A percentile compares a stretch with the other conserved stretches of the same genome.
Conservation (phyloP, 2,888 invertebrate genomes). For the Reticulitermes lucifugus region DNA sequence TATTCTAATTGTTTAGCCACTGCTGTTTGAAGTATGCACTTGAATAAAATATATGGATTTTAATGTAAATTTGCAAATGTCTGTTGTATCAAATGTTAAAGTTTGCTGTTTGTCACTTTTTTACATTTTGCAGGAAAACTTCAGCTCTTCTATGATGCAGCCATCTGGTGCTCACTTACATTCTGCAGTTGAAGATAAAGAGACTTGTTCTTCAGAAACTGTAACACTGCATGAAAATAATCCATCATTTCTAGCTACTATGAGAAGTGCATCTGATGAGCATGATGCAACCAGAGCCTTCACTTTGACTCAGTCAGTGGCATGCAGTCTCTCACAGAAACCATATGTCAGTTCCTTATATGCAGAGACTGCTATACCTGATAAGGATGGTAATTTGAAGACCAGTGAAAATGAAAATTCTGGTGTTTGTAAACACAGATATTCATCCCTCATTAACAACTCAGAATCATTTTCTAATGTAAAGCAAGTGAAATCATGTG, state of each 20-base stretch:
- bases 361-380: not conserved
- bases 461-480: not conserved
- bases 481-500: not conserved
- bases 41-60: too few relatives aligned
- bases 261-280: not conserved
- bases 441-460: not conserved
- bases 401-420: not conserved
- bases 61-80: too few relatives aligned
- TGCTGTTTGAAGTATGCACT: too few relatives aligned
- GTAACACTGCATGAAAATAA: not conserved
- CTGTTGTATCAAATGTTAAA: too few relatives aligned
- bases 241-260: not conserved
- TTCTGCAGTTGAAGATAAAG: not conserved
- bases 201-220: not conserved
- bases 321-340: not conserved
- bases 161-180: not conserved
- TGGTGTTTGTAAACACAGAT: not conserved
- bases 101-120: not conserved
- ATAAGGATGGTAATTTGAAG: not conserved
- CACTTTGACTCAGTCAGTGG: not conserved
- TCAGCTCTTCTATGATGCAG: not conserved
- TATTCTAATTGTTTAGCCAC: too few relatives aligned
- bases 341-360: not conserved
- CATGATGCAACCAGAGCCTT: not conserved
- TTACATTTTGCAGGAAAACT: not conserved